A percentile compares a stretch with the other conserved stretches of the same genome.
phyloP scores from a whole-genome alignment of 2,797 vertebrate species.

The Salarias fasciatus region DNA sequence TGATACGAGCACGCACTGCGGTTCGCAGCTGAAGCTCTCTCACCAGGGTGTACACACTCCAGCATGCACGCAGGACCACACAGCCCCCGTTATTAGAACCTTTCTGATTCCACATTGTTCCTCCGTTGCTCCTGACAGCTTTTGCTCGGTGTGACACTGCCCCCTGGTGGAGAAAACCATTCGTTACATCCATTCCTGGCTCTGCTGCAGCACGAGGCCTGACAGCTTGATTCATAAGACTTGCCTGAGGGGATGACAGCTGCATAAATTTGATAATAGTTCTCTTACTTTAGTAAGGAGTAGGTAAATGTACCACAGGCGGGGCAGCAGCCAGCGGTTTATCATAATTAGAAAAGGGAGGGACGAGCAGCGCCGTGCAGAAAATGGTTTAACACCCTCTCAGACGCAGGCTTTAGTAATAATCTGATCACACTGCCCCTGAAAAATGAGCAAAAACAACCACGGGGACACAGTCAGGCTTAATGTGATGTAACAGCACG shows the following conservation, averaged over 20 bases:
- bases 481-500: not conserved
- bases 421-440: too few species aligned
- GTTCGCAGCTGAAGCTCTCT: not conserved
- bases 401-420: not conserved
- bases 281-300: slow-evolving; percentile 19
- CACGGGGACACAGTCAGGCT: not conserved
- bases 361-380: too few species aligned
- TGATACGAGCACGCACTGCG: not conserved
- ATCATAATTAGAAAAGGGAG: not conserved
- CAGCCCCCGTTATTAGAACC: not conserved
- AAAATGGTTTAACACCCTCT: too few species aligned
- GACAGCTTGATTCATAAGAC: slow-evolving; percentile 33
- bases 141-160: slow-evolving; percentile 42
- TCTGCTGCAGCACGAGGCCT: not conserved
- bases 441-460: not conserved
- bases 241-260: slow-evolving; percentile 19
- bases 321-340: not conserved
- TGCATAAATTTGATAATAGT: slow-evolving; percentile 36
- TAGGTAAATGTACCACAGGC: slow-evolving; percentile 13
- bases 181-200: slow-evolving; percentile 23
- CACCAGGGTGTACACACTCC: not conserved
- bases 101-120: not conserved
- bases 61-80: not conserved
- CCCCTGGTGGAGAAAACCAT: slow-evolving; percentile 25
- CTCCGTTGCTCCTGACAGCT: not conserved